Evolutionary conservation across 2,888 invertebrate species (phyloP).

Genomic region (Netelia fuscicornis): DNA sequence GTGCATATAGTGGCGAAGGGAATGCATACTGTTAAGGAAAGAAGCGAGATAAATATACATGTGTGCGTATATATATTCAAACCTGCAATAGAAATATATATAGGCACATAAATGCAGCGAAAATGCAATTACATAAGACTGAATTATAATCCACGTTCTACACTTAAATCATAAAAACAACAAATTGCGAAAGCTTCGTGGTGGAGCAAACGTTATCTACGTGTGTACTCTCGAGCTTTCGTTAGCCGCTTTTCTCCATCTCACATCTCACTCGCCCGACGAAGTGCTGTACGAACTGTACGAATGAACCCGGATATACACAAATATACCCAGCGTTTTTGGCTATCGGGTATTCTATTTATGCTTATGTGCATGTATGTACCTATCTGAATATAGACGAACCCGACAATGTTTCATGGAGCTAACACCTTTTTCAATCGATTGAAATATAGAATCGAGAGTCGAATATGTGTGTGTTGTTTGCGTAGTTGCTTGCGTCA

Average conservation of each 20-base stretch:
- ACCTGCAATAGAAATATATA: constrained; percentile 25
- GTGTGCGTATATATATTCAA: not conserved
- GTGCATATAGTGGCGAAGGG: constrained; percentile 38
- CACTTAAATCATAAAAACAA: constrained; percentile 83
- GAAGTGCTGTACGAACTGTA: constrained; percentile 40
- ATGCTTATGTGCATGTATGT: not conserved
- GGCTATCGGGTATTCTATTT: not conserved
- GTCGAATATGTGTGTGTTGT: constrained; percentile 40
- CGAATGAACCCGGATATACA: constrained; percentile 38
- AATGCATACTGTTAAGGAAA: constrained; percentile 39
- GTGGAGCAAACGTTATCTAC: constrained; percentile 24
- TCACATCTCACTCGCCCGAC: constrained; percentile 40
- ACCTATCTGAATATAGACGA: not conserved
- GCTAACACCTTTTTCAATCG: constrained; percentile 76
- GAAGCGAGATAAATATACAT: constrained; percentile 12
- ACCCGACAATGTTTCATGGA: constrained; percentile 23
- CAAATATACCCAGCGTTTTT: not conserved
- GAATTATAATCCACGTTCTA: constrained; percentile 79
- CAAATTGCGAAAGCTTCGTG: constrained; percentile 77
- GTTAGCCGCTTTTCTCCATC: constrained; percentile 26
- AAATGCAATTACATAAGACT: constrained; percentile 66
- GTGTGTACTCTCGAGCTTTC: constrained; percentile 46
- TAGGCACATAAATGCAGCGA: constrained; percentile 3
- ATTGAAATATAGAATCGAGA: constrained; percentile 80
- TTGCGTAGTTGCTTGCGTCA: not conserved